Evolutionary conservation across 2,797 vertebrate genomes (phyloP).

Genomic region (Onychomys leucogaster): DNA sequence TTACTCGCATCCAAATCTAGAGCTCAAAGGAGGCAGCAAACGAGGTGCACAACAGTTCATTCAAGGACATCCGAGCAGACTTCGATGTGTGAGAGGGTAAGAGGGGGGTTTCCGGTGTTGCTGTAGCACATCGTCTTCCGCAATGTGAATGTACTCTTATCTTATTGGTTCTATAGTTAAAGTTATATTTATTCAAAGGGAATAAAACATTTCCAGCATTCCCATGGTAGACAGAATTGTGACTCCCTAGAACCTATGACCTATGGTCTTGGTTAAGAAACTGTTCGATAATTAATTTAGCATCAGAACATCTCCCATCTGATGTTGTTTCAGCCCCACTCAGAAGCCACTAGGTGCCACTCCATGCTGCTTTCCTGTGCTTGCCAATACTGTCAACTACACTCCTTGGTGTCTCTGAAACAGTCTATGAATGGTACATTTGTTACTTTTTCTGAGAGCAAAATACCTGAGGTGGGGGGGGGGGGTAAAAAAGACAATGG

Average conservation of each 20-base stretch:
- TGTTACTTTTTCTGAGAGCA: not conserved
- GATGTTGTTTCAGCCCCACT: not conserved
- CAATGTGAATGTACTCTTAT: not conserved
- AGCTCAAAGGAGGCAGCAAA: not conserved
- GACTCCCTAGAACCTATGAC: not conserved
- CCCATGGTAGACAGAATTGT: not conserved
- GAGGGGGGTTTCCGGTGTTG: not conserved
- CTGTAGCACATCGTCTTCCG: slow-evolving; percentile 6
- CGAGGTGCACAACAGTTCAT: too few relatives aligned
- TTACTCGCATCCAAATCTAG: not conserved
- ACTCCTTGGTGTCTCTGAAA: not conserved
- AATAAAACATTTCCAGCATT: not conserved
- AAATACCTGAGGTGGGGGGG: too few relatives aligned
- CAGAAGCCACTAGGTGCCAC: not conserved
- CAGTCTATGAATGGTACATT: not conserved
- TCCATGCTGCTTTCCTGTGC: not conserved
- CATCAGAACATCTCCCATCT: not conserved
- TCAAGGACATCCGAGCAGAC: not conserved
- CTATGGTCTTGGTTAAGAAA: not conserved
- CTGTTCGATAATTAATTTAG: not conserved
- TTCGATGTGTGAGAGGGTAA: not conserved
- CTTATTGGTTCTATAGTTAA: not conserved
- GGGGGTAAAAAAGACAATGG: not conserved
- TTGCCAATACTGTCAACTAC: not conserved
- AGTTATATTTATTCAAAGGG: not conserved